Conservation (phyloP, 2,113 vertebrate genomes). For the Brachyhypopomus gauderio region DNA sequence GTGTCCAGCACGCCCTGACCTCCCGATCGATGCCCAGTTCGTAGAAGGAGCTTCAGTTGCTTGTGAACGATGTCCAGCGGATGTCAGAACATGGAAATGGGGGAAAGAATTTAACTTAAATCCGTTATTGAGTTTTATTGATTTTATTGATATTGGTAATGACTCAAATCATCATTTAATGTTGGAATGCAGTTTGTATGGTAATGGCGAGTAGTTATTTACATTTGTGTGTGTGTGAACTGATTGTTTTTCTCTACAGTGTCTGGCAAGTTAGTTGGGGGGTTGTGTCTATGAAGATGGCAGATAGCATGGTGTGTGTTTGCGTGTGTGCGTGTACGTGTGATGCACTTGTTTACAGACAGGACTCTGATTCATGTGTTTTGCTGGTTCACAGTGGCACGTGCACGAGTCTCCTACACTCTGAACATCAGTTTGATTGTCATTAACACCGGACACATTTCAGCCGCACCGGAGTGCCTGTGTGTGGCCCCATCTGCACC, state of each 20-base stretch:
- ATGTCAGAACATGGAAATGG: too few relatives aligned
- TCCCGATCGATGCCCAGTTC: neutral
- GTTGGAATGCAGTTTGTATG: conserved; percentile 45
- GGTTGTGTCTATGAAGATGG: too few relatives aligned
- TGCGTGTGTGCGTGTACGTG: conserved; percentile 1
- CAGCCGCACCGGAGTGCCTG: neutral
- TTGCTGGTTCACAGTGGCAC: neutral
- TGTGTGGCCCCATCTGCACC: conserved; percentile 11
- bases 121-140: neutral
- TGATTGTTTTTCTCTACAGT: neutral
- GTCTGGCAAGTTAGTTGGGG: neutral
- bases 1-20: too few relatives aligned
- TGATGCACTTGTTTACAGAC: neutral
- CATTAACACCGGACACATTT: conserved; percentile 17
- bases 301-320: neutral
- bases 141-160: neutral
- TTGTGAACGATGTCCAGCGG: too few relatives aligned
- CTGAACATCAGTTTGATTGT: conserved; percentile 26
- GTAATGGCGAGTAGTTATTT: conserved; percentile 27
- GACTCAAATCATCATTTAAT: conserved; percentile 52
- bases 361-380: conserved; percentile 24
- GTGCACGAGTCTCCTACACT: conserved; percentile 15
- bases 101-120: too few relatives aligned
- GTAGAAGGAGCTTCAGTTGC: conserved; percentile 10
- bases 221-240: neutral